Evolutionary conservation across 2,888 invertebrate species (phyloP).

Genomic region (Girardia tigrina): DNA sequence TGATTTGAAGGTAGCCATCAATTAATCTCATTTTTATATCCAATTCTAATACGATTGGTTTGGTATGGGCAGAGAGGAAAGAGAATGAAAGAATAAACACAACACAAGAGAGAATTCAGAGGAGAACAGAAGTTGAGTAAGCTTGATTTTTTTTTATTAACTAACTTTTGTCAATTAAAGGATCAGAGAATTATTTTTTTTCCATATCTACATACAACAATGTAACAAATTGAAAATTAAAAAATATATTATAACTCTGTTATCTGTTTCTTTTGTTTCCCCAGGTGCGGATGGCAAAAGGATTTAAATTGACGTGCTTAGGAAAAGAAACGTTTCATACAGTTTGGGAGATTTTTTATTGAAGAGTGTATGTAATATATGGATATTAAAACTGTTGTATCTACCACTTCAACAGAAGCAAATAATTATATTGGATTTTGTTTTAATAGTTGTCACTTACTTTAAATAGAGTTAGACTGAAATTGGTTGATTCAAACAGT

Average conservation of each 20-base stretch:
- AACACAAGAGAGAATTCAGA: not conserved
- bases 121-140: constrained; percentile 14
- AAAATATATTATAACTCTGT: constrained; percentile 18
- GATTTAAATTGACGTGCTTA: constrained; percentile 20
- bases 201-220: constrained; percentile 19
- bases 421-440: constrained; percentile 18
- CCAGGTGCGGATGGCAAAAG: constrained; percentile 23
- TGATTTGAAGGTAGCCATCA: constrained; percentile 17
- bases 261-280: constrained; percentile 10
- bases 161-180: constrained; percentile 16
- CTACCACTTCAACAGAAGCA: constrained; percentile 13
- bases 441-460: constrained; percentile 15
- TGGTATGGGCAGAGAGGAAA: constrained; percentile 4
- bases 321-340: not conserved
- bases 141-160: not conserved
- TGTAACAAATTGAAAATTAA: constrained; percentile 4
- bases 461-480: constrained; percentile 23
- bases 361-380: not conserved
- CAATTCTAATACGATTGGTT: constrained; percentile 20
- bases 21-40: constrained; percentile 20
- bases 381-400: constrained; percentile 23
- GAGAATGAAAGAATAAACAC: not conserved
- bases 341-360: constrained; percentile 5
- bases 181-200: constrained; percentile 14
- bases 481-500: not conserved